Percentiles rank a stretch among this genome's conserved stretches.
Conservation (phyloP, 2,797 vertebrate genomes). For the Cryptoblepharus egeriae region DNA sequence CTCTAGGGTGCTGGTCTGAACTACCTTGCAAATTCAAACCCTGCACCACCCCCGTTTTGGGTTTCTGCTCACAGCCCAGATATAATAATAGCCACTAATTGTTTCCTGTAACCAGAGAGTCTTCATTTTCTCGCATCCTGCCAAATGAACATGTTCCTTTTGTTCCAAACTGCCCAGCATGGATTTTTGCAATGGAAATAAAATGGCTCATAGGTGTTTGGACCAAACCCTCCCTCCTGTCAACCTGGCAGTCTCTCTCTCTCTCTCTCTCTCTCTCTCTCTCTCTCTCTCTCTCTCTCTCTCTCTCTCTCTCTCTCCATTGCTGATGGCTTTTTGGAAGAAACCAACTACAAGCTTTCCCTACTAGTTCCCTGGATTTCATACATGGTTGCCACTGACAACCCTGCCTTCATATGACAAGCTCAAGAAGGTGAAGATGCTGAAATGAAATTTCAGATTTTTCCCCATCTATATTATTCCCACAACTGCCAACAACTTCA, state of each 20-base stretch:
- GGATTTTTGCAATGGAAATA: neutral
- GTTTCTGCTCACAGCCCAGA: neutral
- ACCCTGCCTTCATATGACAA: neutral
- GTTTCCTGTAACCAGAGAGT: neutral
- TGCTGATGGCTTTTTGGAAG: neutral
- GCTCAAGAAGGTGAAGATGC: too few relatives aligned
- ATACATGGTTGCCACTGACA: neutral
- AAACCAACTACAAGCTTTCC: neutral
- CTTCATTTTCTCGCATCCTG: neutral
- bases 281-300: too few relatives aligned
- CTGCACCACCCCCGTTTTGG: neutral
- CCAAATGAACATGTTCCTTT: neutral
- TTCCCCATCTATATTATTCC: neutral
- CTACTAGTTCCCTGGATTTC: neutral
- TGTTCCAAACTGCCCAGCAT: neutral
- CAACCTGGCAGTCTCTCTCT: neutral
- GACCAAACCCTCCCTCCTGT: too few relatives aligned
- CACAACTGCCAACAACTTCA: neutral
- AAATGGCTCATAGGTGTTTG: neutral
- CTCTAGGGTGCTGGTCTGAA: too few relatives aligned
- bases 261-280: too few relatives aligned
- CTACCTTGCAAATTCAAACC: too few relatives aligned
- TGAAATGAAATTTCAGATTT: neutral
- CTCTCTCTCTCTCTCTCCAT: neutral
- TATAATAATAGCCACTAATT: neutral